Percentiles rank a stretch among this genome's conserved stretches.
These are phyloP conservation scores for Buceros bicornis DNA, from an alignment of 2,797 vertebrate genomes.

Conservation along the genomic window DNA sequence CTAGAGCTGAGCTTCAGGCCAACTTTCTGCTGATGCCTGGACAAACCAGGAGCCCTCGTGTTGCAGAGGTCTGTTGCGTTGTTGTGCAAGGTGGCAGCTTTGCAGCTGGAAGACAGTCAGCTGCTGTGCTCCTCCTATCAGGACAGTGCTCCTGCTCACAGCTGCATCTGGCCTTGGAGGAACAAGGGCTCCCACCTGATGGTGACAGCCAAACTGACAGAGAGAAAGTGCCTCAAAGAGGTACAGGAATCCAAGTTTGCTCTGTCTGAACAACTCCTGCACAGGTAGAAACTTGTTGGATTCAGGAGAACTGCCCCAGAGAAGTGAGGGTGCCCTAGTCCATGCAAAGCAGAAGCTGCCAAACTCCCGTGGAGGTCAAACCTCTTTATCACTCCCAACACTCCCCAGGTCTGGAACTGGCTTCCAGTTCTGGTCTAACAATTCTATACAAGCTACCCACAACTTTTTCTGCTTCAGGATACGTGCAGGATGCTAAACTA, in stretches of 20 bases:
- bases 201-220: background rate
- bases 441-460: background rate
- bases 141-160: background rate
- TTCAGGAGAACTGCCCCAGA: background rate
- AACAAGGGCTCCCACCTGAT: background rate
- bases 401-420: background rate
- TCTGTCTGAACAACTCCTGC: background rate
- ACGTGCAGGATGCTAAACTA: background rate
- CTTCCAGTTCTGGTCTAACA: background rate
- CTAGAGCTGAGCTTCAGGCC: background rate
- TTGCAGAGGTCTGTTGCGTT: background rate
- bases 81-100: background rate
- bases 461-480: background rate
- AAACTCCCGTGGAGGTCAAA: background rate
- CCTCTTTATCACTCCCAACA: background rate
- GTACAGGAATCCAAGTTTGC: background rate
- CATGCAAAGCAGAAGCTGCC: background rate
- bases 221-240: background rate
- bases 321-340: background rate
- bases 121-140: background rate
- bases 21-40: background rate
- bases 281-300: background rate
- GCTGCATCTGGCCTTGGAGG: background rate
- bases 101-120: background rate
- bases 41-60: rapidly evolving